phyloP scores from a whole-genome alignment of 2,113 vertebrate genomes.

The Seriola rivoliana region DNA sequence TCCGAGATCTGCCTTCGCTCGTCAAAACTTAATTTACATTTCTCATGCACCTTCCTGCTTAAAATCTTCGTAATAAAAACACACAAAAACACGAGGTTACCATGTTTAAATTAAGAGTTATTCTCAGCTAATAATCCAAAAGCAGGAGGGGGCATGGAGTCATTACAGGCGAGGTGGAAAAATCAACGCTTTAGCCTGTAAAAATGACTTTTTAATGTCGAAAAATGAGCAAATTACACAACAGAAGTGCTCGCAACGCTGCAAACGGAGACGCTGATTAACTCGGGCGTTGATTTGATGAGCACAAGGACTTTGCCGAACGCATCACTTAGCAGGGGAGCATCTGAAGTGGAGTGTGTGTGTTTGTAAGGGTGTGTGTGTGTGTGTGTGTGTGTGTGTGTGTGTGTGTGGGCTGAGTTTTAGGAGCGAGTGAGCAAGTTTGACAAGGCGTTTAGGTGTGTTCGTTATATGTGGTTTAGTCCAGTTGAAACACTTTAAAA shows the following conservation, averaged over 20 bases:
- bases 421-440: constrained; percentile 32
- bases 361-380: too few relatives aligned
- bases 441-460: constrained; percentile 32
- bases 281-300: constrained; percentile 19
- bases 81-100: background rate
- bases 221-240: constrained; percentile 30
- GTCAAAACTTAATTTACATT: background rate
- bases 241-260: background rate
- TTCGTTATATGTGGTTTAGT: constrained; percentile 14
- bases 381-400: background rate
- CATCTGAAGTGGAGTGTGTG: constrained; percentile 2
- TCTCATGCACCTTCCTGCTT: background rate
- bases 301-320: constrained; percentile 30
- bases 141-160: background rate
- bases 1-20: background rate
- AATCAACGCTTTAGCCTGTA: background rate
- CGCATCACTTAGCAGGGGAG: constrained; percentile 45
- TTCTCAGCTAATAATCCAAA: background rate
- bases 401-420: constrained; percentile 18
- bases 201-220: constrained; percentile 11
- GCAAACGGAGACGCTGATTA: constrained; percentile 14
- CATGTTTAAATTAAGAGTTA: background rate
- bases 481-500: background rate
- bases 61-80: background rate
- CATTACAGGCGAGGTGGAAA: background rate